phyloP scores from a whole-genome alignment of 2,888 invertebrate species.

The Mylabris sibirica region DNA sequence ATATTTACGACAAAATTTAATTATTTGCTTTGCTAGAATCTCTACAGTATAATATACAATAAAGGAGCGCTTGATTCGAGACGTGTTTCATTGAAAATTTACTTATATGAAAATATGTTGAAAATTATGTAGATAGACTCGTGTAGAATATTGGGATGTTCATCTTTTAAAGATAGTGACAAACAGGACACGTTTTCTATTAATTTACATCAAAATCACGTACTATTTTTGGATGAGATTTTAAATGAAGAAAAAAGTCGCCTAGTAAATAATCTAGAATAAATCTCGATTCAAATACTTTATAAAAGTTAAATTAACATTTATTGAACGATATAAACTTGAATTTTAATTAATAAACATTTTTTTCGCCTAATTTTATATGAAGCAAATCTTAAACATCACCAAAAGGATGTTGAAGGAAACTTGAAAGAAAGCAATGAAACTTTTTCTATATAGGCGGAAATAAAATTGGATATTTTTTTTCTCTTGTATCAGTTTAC shows the following conservation, averaged over 20 bases:
- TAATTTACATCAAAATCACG: slow-evolving; percentile 2
- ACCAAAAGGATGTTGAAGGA: background rate
- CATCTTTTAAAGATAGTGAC: background rate
- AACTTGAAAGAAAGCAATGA: background rate
- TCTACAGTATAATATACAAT: background rate
- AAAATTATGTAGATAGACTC: background rate
- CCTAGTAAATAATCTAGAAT: background rate
- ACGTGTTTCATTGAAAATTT: background rate
- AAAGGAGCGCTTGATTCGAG: background rate
- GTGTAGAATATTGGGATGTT: background rate
- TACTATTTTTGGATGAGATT: background rate
- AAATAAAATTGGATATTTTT: slow-evolving; percentile 4
- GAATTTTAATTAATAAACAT: background rate
- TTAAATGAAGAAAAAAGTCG: background rate
- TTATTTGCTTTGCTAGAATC: background rate
- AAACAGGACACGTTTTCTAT: background rate
- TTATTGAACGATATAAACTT: background rate
- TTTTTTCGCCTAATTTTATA: background rate
- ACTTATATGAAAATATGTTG: background rate
- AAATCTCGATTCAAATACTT: background rate
- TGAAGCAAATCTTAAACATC: too few species aligned
- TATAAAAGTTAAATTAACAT: background rate
- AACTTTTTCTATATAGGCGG: background rate
- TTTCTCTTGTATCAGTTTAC: background rate
- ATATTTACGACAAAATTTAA: background rate